Percentiles rank a stretch among this genome's conserved stretches.
Conservation (phyloP, 1,140 invertebrate genomes). For the Vanessa tameamea region DNA sequence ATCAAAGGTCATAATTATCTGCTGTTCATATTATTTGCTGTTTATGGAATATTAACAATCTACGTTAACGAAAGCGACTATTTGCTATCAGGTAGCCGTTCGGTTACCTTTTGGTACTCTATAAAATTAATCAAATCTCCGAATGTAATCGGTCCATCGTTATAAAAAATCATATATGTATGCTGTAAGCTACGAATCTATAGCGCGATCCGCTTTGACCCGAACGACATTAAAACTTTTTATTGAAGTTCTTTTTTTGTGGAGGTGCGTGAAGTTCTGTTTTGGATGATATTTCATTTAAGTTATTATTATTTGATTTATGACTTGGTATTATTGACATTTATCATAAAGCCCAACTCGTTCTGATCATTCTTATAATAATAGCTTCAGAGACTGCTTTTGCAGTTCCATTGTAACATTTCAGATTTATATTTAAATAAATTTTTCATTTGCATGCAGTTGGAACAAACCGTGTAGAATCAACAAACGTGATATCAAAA, state of each 20-base stretch:
- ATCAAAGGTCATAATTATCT: too few relatives aligned
- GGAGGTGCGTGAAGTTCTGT: constrained; percentile 21
- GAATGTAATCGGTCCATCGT: background rate
- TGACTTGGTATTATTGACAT: background rate
- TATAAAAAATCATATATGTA: constrained; percentile 43
- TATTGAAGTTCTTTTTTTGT: constrained; percentile 33
- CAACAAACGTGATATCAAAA: constrained; percentile 20
- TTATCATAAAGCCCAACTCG: background rate
- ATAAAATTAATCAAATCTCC: too few relatives aligned
- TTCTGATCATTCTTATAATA: constrained; percentile 4
- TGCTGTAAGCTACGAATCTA: constrained; percentile 29
- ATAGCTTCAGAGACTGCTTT: background rate
- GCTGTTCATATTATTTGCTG: too few relatives aligned
- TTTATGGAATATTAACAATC: too few relatives aligned
- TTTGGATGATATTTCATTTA: background rate
- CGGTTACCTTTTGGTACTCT: too few relatives aligned
- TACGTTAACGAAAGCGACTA: too few relatives aligned
- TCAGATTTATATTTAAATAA: constrained; percentile 6
- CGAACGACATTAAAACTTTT: constrained; percentile 45
- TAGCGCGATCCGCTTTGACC: constrained; percentile 38
- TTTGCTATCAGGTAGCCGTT: too few relatives aligned
- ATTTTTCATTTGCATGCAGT: constrained; percentile 9
- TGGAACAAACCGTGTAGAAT: background rate
- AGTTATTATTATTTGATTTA: constrained; percentile 11
- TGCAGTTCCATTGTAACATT: background rate